A percentile compares a stretch with the other conserved stretches of the same genome.
Evolutionary conservation across 2,113 vertebrate genomes (phyloP).

Genomic region (Barbus barbus): DNA sequence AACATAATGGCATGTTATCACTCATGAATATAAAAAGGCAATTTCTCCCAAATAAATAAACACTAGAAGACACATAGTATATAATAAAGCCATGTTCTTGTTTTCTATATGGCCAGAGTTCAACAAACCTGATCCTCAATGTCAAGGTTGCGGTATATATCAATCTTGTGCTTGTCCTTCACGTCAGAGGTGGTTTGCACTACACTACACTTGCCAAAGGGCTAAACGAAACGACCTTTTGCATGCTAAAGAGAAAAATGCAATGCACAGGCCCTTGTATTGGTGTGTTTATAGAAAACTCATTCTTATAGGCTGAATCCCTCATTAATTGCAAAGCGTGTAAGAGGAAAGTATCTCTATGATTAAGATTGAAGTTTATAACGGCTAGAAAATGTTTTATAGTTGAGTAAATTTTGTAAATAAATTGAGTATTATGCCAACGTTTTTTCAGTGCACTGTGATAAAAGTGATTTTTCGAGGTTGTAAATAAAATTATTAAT

Average conservation of each 20-base stretch:
- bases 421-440: no score
- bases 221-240: background rate
- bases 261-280: background rate
- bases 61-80: background rate
- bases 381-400: background rate
- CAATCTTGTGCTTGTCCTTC: background rate
- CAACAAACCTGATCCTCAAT: slow-evolving; percentile 19
- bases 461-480: no score
- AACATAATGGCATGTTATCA: background rate
- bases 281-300: background rate
- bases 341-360: background rate
- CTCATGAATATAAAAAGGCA: background rate
- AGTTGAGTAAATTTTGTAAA: background rate
- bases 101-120: background rate
- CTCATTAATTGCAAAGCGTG: background rate
- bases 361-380: background rate
- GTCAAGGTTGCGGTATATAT: slow-evolving; percentile 19
- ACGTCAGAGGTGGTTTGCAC: slow-evolving; percentile 23
- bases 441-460: no score
- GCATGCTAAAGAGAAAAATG: slow-evolving; percentile 9
- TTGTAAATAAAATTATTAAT: no score
- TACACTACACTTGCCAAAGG: slow-evolving; percentile 10
- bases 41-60: background rate
- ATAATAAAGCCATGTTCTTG: background rate
- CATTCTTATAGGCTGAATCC: background rate